Evolutionary conservation across 2,113 vertebrate genomes (phyloP), one percentile per base, ranked within the genome.

Genomic region (Trochalopteron elliotii): DNA sequence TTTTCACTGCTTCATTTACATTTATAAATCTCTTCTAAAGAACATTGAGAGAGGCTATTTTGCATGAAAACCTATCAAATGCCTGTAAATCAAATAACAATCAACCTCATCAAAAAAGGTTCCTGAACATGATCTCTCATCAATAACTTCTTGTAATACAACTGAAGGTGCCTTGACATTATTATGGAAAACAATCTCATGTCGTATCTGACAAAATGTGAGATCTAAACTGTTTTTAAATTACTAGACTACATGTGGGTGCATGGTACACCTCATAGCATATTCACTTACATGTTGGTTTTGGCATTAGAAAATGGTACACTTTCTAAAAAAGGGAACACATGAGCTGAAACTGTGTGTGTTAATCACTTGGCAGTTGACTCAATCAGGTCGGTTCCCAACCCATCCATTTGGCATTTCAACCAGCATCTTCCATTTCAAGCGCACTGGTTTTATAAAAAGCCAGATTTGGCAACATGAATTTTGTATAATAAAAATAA

Each of bases 391-490:
- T 93, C 88, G 83, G 74, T 94, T 97, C 92, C 92, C 96, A 97
- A 97, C 93, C 91, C 93, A 96, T 87, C 81, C 91, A 67, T 94
- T 96, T 97, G 97, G 97, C 97, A 97, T 98, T 96, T 97, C 93
- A 89, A 95, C 93, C 61, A 80, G 42, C 79, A 96, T 95, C 72
- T 96, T 88, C 90, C 8, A 84, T 93, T 95, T 97, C 93, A 96
- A 97, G 89, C 88, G 37, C 35, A 85, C 30, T 57, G 47, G 70
- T 96, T 96, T 97, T 88, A 96, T 65, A 97, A 94, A 98, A 97
- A 98, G 97, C 97, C 96, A 97, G 69, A 83, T 97, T 97, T 98
- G 97, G 98, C 97, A 98, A 98, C 67, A 94, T 61, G 89, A 86
- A 76, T 93, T 94, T 53, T 83, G 89, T 67, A 97, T 76, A 96